Percentiles rank a stretch among this genome's conserved stretches.
Conservation (phyloP, 2,888 invertebrate genomes). For the Unio pictorum region DNA sequence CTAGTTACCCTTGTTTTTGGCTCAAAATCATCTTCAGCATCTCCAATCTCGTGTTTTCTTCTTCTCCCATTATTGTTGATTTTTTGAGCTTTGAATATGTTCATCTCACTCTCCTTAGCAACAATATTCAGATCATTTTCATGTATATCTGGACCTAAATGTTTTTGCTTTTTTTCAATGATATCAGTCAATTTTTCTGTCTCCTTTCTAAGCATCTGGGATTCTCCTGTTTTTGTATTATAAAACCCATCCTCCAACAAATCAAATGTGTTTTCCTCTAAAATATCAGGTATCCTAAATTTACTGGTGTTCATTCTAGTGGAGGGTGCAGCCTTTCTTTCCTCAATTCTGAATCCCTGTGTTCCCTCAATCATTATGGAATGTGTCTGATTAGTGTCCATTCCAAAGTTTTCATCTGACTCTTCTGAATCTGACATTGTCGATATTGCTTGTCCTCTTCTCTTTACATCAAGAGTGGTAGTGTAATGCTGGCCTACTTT, state of each 20-base stretch:
- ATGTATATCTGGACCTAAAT: not conserved
- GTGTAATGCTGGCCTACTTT: slow-evolving; percentile 43
- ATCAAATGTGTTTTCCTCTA: no score
- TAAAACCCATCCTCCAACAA: no score
- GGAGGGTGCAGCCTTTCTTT: no score
- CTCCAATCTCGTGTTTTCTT: slow-evolving; percentile 1
- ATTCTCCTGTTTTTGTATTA: no score
- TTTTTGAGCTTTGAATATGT: slow-evolving; percentile 1
- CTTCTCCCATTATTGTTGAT: slow-evolving; percentile 1
- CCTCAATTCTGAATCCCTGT: no score
- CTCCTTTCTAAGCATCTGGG: no score
- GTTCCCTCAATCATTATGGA: no score
- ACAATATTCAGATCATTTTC: not conserved
- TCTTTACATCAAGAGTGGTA: slow-evolving; percentile 40
- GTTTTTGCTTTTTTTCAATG: slow-evolving; percentile 2
- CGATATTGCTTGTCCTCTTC: slow-evolving; percentile 22
- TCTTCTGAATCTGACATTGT: slow-evolving; percentile 18
- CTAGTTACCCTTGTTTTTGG: slow-evolving; percentile 9
- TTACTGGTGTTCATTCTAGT: no score
- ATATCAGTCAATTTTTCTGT: no score
- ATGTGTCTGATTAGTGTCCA: no score
- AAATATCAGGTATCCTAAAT: no score
- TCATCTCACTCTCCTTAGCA: not conserved
- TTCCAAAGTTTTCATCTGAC: no score
- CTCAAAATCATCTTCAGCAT: slow-evolving; percentile 5